Evolutionary conservation across 2,888 invertebrate genomes (phyloP).

Genomic region (Masnerella sp.): DNA sequence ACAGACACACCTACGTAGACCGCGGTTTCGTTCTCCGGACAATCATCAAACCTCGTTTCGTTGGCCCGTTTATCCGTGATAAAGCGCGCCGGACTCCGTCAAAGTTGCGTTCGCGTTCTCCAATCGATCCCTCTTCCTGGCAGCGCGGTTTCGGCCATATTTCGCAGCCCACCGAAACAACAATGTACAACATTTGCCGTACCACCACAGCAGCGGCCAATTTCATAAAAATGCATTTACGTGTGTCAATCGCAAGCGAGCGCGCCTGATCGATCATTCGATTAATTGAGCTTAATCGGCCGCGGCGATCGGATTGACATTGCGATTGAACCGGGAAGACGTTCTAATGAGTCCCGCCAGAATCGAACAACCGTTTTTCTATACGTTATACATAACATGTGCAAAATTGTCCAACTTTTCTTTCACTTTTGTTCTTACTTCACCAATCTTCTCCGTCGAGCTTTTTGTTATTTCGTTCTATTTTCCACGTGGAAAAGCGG

Average conservation of each 20-base stretch:
- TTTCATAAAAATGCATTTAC: conserved; percentile 32
- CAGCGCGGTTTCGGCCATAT: background rate
- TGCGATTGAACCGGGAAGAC: conserved; percentile 43
- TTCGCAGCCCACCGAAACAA: no score
- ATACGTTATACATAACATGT: background rate
- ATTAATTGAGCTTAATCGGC: conserved; percentile 35
- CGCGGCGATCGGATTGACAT: conserved; percentile 35
- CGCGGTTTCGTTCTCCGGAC: conserved; percentile 38
- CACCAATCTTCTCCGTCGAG: no score
- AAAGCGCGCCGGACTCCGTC: conserved; percentile 10
- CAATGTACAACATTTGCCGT: conserved; percentile 1
- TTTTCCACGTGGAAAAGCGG: no score
- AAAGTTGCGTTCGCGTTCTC: background rate
- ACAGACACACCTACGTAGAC: conserved; percentile 9
- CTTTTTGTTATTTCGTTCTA: no score
- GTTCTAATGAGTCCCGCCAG: conserved; percentile 11
- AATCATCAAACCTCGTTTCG: conserved; percentile 27
- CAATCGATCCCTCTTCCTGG: conserved; percentile 15
- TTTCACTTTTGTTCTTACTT: no score
- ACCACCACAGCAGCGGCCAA: background rate
- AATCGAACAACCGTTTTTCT: conserved; percentile 12
- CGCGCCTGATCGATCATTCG: conserved; percentile 37
- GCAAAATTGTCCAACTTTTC: no score
- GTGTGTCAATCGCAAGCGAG: background rate
- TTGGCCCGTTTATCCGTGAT: background rate